Evolutionary conservation across 2,888 invertebrate species (phyloP), one percentile per base, ranked within the genome.

Genomic region (Andrena bicolor): DNA sequence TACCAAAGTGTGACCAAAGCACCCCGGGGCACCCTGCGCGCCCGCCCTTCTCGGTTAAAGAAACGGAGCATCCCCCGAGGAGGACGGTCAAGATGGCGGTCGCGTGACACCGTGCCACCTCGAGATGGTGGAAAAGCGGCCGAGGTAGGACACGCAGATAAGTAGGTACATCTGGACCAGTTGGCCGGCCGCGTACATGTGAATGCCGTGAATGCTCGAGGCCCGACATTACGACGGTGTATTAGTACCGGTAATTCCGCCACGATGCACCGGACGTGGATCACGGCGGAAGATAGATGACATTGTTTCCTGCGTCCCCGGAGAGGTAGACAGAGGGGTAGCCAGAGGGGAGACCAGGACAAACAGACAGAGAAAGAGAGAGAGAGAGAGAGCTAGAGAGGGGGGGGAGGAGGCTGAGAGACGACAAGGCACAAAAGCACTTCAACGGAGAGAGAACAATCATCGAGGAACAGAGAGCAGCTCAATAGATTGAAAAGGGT

Each of bases 241-340:
- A 86, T 89, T 88, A 89, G 88, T 86, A 86, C 80, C 86, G 87
- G 88, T 90, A 90, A 88, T 86, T 90, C 87, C 86, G 83, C 83
- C 87, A 80, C 82, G 88, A 90, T 90, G 90, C 88, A 86, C 84
- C 88, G 88, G 89, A 90, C 89, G 86, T 89, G 90, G 88, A 90
- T 90, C 90, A 89, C 86, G 83, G 76, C 76, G 84, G 87, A 88
- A 90, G 90, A 91, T 90, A 89, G 86, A 91, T 90, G 89, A 88
- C 90, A 89, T 88, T 90, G 91, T 90, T 90, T 88, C 90, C 87
- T 84, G 76, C 80, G 84, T 87, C 82, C 82, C 84, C 53, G 77
- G 82, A 70, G 85, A 64, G 66, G 68, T 13, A 76, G 76, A 53
- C 32, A 26, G 64, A 58, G 56, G 13, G 41, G 30, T 7, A 30